Evolutionary conservation across 2,113 vertebrate genomes (phyloP), one percentile per base, ranked within the genome.

Genomic region (Chaetura pelagica): DNA sequence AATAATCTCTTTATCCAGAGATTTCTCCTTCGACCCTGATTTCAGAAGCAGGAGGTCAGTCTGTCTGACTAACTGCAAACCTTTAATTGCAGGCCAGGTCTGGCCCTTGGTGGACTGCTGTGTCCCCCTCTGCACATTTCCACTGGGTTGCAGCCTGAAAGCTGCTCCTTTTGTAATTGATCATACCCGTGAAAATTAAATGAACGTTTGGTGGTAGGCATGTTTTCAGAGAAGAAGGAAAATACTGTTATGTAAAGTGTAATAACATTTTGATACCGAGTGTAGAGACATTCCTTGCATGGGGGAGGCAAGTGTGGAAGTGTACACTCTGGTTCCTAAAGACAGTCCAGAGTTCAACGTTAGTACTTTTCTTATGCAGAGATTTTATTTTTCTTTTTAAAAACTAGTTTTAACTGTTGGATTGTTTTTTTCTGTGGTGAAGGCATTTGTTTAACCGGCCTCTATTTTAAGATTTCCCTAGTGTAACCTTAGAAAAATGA

Each of bases 161-260:
- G 86, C 93, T 83, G 69, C 89, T 92, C 90, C 94, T 94, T 97
- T 97, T 96, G 96, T 97, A 82, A 96, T 92, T 80, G 96, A 90
- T 95, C 91, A 94, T 51, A 93, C 30, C 94, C 96, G 90, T 96
- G 96, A 97, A 97, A 96, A 97, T 97, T 96, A 96, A 97, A 90
- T 95, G 96, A 97, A 96, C 87, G 55, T 96, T 97, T 94, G 94
- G 92, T 96, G 95, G 66, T 93, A 44, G 95, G 94, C 94, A 93
- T 96, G 85, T 96, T 97, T 97, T 52, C 89, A 85, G 94, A 81
- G 91, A 77, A 94, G 91, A 91, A 89, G 95, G 84, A 32, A 90
- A 95, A 97, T 71, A 4, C 94, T 94, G 94, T 96, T 97, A 95
- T 74, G 94, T 91, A 91, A 97, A 97, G 96, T 90, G 89, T 91